A percentile compares a stretch with the other conserved stretches of the same genome.
Conservation (phyloP, 30 jellyfish, hydroid and myxozoan species). For the Aurelia sp. region DNA sequence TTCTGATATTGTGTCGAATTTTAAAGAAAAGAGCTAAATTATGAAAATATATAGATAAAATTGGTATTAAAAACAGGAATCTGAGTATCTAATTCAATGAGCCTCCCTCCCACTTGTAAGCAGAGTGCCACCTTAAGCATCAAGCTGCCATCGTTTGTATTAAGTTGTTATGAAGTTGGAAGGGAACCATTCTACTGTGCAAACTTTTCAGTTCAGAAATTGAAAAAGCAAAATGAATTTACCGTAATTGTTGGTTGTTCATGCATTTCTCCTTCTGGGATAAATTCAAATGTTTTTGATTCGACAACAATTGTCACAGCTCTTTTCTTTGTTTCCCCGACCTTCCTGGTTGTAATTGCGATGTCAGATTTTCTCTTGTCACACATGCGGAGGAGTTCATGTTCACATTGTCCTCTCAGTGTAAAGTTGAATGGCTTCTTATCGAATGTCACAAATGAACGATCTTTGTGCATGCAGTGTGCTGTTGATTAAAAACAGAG, state of each 20-base stretch:
- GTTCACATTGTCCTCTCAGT: conserved; percentile 69
- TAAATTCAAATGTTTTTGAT: conserved; percentile 43
- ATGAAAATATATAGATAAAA: no score
- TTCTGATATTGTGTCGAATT: no score
- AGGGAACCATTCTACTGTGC: no score
- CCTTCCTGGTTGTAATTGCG: conserved; percentile 51
- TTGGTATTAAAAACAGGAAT: no score
- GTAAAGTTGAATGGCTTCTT: conserved; percentile 46
- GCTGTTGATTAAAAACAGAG: conserved; percentile 31
- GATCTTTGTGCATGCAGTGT: conserved; percentile 55
- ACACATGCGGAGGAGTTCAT: conserved; percentile 71
- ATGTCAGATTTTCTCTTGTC: conserved; percentile 38
- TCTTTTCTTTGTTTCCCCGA: conserved; percentile 18
- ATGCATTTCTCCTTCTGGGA: conserved; percentile 30
- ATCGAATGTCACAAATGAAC: conserved; percentile 65
- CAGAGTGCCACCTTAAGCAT: no score
- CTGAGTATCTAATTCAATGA: no score
- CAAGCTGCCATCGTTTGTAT: no score
- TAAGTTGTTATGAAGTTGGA: no score
- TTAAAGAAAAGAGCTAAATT: no score
- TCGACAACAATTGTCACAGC: conserved; percentile 51
- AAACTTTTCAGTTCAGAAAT: no score
- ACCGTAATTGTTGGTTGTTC: conserved; percentile 54
- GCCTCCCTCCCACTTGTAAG: no score
- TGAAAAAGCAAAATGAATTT: background rate